Base-by-base conservation (phyloP, 2,888 invertebrate genomes). In the Eristalis intricaria region DNA sequence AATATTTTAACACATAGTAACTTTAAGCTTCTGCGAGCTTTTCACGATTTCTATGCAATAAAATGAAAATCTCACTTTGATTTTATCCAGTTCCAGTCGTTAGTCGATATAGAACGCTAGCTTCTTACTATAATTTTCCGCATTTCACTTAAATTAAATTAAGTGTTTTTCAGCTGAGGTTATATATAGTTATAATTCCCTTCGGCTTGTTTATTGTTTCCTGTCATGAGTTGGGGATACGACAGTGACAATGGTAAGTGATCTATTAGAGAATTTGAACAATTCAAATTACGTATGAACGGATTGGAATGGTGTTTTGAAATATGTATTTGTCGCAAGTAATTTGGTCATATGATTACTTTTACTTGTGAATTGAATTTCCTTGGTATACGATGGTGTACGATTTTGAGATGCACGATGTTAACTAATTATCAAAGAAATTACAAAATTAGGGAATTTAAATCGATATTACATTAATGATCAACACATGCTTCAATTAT, bases 1-100 rank as follows among this genome's bases (percentile, higher is more conserved):
- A 63, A 71, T 50, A 50, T 71, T 63, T 68, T 70, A 50, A 40
- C 66, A 68, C 70, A 71, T 63, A 19, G 38, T 29, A 64, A 63
- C 74, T 66, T 63, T 58, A 82, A 85, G 85, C 82, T 86, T 29
- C 40, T 7, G 35, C 22, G 38, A 82, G 86, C 86, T 86, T 83
- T 85, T 73, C 60, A 40, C 13, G n/a, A 32, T 58, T 75, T 69
- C 63, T 73, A 70, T 43, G 70, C 63, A 73, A 82, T 86, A 86
- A 86, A 85, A 77, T 74, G 60, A 76, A 77, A 81, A 86, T 70
- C 82, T 61, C 65, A 64, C 65, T 75, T 74, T 40, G 13, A 38
- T 73, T 71, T 65, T 66, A 75, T 86, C 86, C 86, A 86, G 82
- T 86, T 86, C 82, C 86, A 86, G 86, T 82, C 78, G 78, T 63